Percentiles rank a stretch among this genome's conserved stretches.
Conservation (phyloP, 2,888 invertebrate genomes). For the Nomada goodeniana region DNA sequence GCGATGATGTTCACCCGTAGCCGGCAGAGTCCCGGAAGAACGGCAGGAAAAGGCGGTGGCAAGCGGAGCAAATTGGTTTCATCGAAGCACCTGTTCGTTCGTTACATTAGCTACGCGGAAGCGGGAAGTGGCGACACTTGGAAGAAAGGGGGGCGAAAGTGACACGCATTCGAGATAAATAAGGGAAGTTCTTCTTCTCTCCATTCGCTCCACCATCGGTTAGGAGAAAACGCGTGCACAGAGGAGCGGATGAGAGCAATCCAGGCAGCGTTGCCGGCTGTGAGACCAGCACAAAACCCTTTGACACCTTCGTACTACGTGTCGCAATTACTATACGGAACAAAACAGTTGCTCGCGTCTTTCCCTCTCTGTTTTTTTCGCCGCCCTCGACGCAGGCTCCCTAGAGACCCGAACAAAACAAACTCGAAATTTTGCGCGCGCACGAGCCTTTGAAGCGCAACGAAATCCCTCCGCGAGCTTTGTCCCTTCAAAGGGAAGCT, state of each 20-base stretch:
- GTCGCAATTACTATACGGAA: constrained; percentile 59
- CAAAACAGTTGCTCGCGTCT: constrained; percentile 53
- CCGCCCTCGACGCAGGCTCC: not conserved
- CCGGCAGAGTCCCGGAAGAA: not conserved
- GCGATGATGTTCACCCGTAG: not conserved
- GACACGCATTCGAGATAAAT: constrained; percentile 1
- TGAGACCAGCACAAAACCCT: constrained; percentile 47
- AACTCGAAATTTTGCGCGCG: constrained; percentile 47
- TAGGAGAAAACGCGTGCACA: constrained; percentile 21
- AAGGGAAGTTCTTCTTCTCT: too few species aligned
- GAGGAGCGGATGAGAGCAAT: constrained; percentile 30
- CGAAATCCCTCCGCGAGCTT: constrained; percentile 49
- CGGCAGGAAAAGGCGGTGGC: not conserved
- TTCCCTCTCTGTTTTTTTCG: constrained; percentile 26
- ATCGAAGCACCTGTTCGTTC: not conserved
- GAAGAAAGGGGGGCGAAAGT: not conserved
- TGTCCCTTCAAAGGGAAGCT: constrained; percentile 53
- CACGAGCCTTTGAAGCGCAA: constrained; percentile 50
- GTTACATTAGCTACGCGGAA: not conserved
- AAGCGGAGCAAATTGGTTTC: not conserved
- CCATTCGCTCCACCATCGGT: constrained; percentile 19
- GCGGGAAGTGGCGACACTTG: too few species aligned
- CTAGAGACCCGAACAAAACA: constrained; percentile 41
- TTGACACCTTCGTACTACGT: constrained; percentile 50
- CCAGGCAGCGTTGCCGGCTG: constrained; percentile 9